Evolutionary conservation across 1,140 invertebrate species (phyloP), one percentile per base, ranked within the genome.

Genomic region (Ctenoplectra terminalis): DNA sequence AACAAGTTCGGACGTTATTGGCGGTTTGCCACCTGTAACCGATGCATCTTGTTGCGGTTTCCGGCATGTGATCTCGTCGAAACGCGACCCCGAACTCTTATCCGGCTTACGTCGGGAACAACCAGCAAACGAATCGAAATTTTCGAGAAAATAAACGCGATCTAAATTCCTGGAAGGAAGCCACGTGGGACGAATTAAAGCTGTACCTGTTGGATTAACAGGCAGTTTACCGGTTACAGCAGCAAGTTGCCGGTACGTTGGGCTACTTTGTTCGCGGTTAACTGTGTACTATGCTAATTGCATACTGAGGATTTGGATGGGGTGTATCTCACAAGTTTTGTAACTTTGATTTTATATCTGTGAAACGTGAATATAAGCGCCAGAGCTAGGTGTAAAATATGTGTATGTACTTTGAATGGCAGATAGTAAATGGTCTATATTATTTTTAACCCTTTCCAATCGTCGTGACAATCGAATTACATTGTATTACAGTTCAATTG

Each of bases 1-100:
- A 43, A 54, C 78, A 82, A 85, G 54, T 67, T 72, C 72, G 66
- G 37, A 75, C 83, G 86, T 81, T 88, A 88, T 85, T 87, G 80
- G 87, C 85, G 87, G 87, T 85, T 85, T 75, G 73, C 83, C 74
- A 79, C 74, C 71, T 70, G 52, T 72, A 67, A 29, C 71, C 56
- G 63, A 85, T 81, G 79, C 80, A 81, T 52, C 85, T 81, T 84
- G 74, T 71, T 69, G 77, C 61, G 77, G 77, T n/a, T n/a, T n/a
- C n/a, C n/a, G n/a, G n/a, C n/a, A n/a, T n/a, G n/a, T 75, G 60
- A 60, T 34, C 8, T 86, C 83, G 29, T 58, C 50, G 67, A 60
- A 46, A 73, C 50, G 70, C 61, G 37, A 46, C 61, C 60, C 56
- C 50, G 43, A 31, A 46, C 69, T 82, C 72, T 78, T 79, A 64